Evolutionary conservation across 2,113 vertebrate genomes (phyloP).

Genomic region (Platanista minor): DNA sequence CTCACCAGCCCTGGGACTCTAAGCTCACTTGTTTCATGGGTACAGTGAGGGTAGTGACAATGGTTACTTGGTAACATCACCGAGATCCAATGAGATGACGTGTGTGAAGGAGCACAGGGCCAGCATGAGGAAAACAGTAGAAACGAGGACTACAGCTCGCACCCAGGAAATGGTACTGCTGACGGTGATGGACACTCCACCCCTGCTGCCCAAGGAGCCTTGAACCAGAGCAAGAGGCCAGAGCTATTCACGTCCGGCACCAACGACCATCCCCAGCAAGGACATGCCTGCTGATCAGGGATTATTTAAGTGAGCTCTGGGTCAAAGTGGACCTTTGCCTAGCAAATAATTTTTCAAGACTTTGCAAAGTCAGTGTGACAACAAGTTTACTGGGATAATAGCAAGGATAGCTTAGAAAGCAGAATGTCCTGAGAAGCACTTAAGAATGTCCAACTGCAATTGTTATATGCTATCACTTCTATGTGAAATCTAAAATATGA

Average conservation of each 20-base stretch:
- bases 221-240: fast-evolving
- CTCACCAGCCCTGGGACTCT: not conserved
- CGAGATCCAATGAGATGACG: fast-evolving
- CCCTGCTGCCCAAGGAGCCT: not conserved
- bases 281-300: not conserved
- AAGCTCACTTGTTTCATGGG: not conserved
- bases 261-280: fast-evolving
- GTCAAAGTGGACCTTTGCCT: not conserved
- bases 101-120: fast-evolving
- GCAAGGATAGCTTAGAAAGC: not conserved
- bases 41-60: fast-evolving
- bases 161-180: fast-evolving
- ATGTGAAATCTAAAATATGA: too few species aligned
- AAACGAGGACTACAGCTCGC: fast-evolving
- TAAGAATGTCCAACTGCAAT: fast-evolving
- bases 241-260: fast-evolving
- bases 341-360: not conserved
- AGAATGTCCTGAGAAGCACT: not conserved
- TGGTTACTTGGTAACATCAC: fast-evolving
- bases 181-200: fast-evolving
- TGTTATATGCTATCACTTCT: too few species aligned
- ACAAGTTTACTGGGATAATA: fast-evolving
- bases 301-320: not conserved
- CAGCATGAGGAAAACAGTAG: fast-evolving
- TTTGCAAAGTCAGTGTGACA: not conserved